Percentiles rank a stretch among this genome's conserved stretches.
These are phyloP conservation scores for Herpailurus yagouaroundi DNA, from an alignment of 2,113 vertebrate genomes.

Conservation along the genomic window DNA sequence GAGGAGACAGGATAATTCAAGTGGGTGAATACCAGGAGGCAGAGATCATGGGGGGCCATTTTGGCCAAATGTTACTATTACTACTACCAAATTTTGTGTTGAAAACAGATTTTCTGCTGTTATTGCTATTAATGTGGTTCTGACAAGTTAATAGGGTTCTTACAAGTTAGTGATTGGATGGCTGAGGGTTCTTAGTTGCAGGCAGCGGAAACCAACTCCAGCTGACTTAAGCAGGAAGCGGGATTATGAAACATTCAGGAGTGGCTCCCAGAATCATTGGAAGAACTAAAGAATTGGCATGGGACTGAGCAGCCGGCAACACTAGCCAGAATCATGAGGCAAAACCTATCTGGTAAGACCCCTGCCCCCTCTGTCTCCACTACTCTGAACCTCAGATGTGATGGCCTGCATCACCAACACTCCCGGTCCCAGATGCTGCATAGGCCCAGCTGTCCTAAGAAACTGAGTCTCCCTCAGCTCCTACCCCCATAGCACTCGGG, in stretches of 20 bases:
- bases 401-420: neutral
- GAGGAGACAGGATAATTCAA: neutral
- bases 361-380: too few relatives aligned
- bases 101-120: slow-evolving; percentile 8
- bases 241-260: neutral
- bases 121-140: neutral
- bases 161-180: neutral
- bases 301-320: rapidly evolving
- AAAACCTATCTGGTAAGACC: neutral
- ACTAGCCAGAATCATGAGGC: neutral
- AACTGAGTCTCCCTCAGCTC: neutral
- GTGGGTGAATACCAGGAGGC: neutral
- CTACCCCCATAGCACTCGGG: too few relatives aligned
- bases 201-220: neutral
- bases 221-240: neutral
- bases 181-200: neutral
- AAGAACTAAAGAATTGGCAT: neutral
- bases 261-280: neutral
- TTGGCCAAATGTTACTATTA: neutral
- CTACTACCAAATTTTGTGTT: neutral
- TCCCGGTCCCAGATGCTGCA: neutral
- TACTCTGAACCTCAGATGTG: neutral
- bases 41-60: neutral
- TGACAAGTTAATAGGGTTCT: neutral
- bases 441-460: neutral